Percentiles rank a stretch among this genome's conserved stretches.
Evolutionary conservation across 2,113 vertebrate genomes (phyloP).

Genomic region (Tricholaema leucomelas): DNA sequence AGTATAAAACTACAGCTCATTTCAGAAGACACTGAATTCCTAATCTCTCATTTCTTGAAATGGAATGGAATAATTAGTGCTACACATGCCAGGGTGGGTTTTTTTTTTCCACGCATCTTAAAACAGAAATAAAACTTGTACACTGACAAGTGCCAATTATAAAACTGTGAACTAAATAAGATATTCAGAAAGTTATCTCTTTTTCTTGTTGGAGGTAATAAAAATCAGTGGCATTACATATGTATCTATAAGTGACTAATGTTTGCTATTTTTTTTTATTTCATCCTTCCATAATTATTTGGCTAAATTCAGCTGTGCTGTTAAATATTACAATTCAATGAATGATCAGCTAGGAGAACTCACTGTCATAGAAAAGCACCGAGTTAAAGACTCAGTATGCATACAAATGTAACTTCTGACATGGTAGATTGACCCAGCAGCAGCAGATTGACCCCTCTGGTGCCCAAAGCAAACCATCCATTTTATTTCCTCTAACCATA

Average conservation of each 20-base stretch:
- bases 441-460: not conserved
- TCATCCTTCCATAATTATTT: not conserved
- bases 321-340: constrained; percentile 17
- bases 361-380: not conserved
- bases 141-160: constrained; percentile 55
- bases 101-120: constrained; percentile 59
- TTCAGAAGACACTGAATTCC: constrained; percentile 46
- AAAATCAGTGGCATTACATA: not conserved
- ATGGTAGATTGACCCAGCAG: not conserved
- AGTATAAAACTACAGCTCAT: constrained; percentile 38
- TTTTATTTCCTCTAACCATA: not conserved
- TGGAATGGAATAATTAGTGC: constrained; percentile 50
- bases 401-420: not conserved
- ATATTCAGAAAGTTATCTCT: constrained; percentile 26
- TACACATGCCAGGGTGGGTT: constrained; percentile 33
- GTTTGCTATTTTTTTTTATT: not conserved
- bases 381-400: not conserved
- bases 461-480: not conserved
- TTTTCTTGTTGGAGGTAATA: constrained; percentile 20
- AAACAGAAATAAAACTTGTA: constrained; percentile 49
- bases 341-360: constrained; percentile 6
- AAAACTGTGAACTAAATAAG: constrained; percentile 38
- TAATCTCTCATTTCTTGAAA: constrained; percentile 36
- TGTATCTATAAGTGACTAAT: not conserved
- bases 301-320: not conserved